Conservation (phyloP, 2,797 vertebrate species). For the Salarias fasciatus region DNA sequence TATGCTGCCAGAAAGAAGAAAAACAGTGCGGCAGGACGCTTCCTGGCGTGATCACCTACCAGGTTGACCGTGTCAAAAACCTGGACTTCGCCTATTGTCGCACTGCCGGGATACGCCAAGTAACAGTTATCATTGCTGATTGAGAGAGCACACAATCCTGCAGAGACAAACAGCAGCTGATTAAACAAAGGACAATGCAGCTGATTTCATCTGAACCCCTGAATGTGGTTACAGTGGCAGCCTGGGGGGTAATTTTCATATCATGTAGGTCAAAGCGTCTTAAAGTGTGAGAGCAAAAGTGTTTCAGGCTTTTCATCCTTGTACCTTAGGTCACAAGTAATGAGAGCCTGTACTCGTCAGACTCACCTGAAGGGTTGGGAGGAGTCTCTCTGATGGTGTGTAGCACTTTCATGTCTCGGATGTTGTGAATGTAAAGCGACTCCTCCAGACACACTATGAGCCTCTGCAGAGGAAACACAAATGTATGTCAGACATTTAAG, state of each 20-base stretch:
- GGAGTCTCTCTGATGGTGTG: slow-evolving; percentile 99
- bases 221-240: too few species aligned
- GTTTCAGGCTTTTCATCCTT: too few species aligned
- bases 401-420: slow-evolving; percentile 99
- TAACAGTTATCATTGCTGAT: slow-evolving; percentile 99
- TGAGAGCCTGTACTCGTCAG: not conserved
- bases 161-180: slow-evolving; percentile 4
- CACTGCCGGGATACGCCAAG: slow-evolving; percentile 96
- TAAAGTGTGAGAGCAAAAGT: too few species aligned
- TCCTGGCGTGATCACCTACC: slow-evolving; percentile 84
- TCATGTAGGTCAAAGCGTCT: too few species aligned
- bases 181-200: not conserved
- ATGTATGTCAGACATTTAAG: not conserved
- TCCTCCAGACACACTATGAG: slow-evolving; percentile 98
- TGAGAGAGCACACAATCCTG: slow-evolving; percentile 94
- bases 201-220: not conserved
- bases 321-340: too few species aligned
- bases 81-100: slow-evolving; percentile 97
- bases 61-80: slow-evolving; percentile 98
- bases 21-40: too few species aligned
- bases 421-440: slow-evolving; percentile 99
- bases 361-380: slow-evolving; percentile 94
- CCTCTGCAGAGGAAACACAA: slow-evolving; percentile 79
- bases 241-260: too few species aligned
- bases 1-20: too few species aligned